Evolutionary conservation across 2,113 vertebrate species (phyloP), one percentile per base, ranked within the genome.

Genomic region (Oenanthe melanoleuca): DNA sequence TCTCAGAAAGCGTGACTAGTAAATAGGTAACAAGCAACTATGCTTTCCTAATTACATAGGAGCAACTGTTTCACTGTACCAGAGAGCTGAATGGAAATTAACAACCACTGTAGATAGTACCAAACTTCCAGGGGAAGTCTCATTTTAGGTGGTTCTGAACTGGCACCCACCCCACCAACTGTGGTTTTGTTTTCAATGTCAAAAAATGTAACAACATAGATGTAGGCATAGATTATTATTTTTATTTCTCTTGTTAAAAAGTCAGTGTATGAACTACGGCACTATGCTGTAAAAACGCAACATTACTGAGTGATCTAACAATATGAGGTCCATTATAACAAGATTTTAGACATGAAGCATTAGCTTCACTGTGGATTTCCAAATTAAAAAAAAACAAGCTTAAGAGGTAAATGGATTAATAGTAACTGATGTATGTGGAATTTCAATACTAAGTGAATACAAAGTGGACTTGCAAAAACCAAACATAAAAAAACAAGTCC

Each of bases 161-260:
- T 79, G 42, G 18, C 29, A 93, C 6, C 22, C 29, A 93, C 6
- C 22, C 20, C 55, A n/a, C 16, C 67, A 70, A 59, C 26, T 34
- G 52, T 12, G 8, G 4, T 85, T 96, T 77, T 82, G 18, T 11
- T 77, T 91, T 70, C 40, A 63, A 26, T 52, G 40, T 77, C 20
- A 81, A 95, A 73, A 59, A 89, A 84, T 26, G 31, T 78, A 82
- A 49, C 80, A 75, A 85, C 47, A 63, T 61, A 79, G 86, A 90
- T 26, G 14, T 52, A 70, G 59, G 64, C 37, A 57, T 66, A 59
- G 55, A 80, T 92, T 74, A 53, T 87, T 59, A 38, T 45, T 89
- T 97, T 98, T 98, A 97, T 97, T 98, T 96, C 87, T 97, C 40
- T 86, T 80, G 74, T 97, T 96, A 96, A 94, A 94, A 95, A 92